Evolutionary conservation across 2,113 vertebrate genomes (phyloP).

Genomic region (Murina feae): DNA sequence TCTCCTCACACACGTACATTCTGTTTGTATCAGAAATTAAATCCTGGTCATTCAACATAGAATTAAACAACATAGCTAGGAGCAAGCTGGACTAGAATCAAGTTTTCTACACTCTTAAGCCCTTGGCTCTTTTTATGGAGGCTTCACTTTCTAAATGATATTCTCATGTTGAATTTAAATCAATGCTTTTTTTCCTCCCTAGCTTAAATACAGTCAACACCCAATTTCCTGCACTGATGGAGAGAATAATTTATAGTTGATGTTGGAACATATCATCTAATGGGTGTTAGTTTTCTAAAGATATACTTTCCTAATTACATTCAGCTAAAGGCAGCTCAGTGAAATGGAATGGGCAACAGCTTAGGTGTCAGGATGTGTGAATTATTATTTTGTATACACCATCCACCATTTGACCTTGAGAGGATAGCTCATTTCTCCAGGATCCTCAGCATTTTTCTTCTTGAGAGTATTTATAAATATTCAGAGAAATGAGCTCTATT

Average conservation of each 20-base stretch:
- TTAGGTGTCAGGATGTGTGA: neutral
- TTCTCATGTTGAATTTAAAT: constrained; percentile 51
- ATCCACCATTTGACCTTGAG: constrained; percentile 24
- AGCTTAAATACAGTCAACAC: constrained; percentile 53
- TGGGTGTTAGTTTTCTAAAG: constrained; percentile 51
- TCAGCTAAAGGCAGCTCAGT: neutral
- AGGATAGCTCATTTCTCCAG: neutral
- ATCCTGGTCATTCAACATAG: neutral
- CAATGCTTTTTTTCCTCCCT: neutral
- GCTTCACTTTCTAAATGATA: neutral
- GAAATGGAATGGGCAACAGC: neutral
- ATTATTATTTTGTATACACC: neutral
- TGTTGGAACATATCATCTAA: constrained; percentile 25
- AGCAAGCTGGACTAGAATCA: neutral
- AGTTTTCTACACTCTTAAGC: neutral
- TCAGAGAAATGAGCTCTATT: neutral
- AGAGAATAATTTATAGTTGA: constrained; percentile 65
- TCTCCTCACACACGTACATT: neutral
- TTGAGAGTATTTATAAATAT: neutral
- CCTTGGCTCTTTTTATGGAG: neutral
- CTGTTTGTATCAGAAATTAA: neutral
- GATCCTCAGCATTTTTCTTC: neutral
- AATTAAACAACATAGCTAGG: neutral
- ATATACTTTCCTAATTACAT: constrained; percentile 48
- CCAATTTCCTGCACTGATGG: constrained; percentile 67